Base-by-base conservation (phyloP, 2,888 invertebrate genomes). In the Beris morrisii region DNA sequence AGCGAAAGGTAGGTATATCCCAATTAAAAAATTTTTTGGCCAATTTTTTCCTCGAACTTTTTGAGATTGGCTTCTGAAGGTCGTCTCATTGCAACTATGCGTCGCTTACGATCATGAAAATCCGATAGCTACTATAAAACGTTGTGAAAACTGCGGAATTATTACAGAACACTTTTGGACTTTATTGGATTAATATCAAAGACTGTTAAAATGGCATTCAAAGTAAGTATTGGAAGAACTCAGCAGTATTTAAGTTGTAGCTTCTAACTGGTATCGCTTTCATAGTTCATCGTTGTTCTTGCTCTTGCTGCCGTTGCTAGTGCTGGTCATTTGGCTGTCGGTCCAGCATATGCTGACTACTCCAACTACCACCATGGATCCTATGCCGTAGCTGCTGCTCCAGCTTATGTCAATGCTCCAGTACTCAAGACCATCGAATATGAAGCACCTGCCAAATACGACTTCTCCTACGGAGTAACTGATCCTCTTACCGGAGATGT, bases 401-500 rank as follows among this genome's bases (percentile, higher is more conserved):
- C 32, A n/a, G 31, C 15, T 9, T n/a, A n/a, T 4, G 22, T 22
- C 22, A 6, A 44, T 57, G 66, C 70, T n/a, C 55, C 48, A 32
- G 67, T 70, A 22, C 61, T 66, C 7, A 71, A 69, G 43, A 69
- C 71, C 56, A 72, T 76, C 32, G 77, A 79, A 71, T 67, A 76
- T 31, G 71, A 71, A 31, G 76, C 75, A 9, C 78, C 79, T 67
- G 76, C 78, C 7, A 75, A 77, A 66, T 83, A 83, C 72, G 81
- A 82, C 65, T 83, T 82, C 73, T 81, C 80, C 5, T 83, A 83
- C 69, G 78, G 80, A 59, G 82, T 83, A 15, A 81, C 82, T 69
- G 83, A 83, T 70, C 79, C 81, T 13, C 73, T 81, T 52, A 83
- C 83, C 69, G 84, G 84, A 48, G 84, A 84, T 73, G 77, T 79